Percentiles rank a stretch among this genome's conserved stretches.
These are phyloP conservation scores for Brachionus calyciflorus DNA, from an alignment of 1,140 invertebrate species.

Conservation along the genomic window DNA sequence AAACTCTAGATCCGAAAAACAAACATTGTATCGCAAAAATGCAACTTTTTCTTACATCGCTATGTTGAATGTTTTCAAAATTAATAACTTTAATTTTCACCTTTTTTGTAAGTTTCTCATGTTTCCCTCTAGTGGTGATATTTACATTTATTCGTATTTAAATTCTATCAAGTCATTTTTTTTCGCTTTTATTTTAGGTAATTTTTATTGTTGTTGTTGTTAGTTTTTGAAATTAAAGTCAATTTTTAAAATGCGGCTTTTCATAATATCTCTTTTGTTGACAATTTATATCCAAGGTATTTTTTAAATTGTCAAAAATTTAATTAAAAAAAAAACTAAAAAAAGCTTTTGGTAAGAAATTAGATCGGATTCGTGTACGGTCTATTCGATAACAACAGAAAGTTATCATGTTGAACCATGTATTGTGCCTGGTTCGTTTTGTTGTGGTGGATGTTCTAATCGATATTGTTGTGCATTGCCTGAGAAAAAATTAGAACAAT, in stretches of 20 bases:
- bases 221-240: not conserved
- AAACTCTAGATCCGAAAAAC: no score
- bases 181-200: no score
- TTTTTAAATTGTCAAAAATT: not conserved
- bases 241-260: not conserved
- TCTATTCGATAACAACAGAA: not conserved
- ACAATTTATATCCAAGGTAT: not conserved
- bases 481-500: not conserved
- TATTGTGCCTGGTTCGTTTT: slow-evolving; percentile 8
- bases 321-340: no score
- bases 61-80: no score
- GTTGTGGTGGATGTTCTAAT: not conserved
- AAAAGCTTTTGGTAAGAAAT: not conserved
- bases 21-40: no score
- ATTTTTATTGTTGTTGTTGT: no score
- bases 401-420: slow-evolving; percentile 3
- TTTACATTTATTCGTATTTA: no score
- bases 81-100: no score
- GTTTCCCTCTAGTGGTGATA: no score
- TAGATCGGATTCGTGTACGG: not conserved
- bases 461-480: not conserved
- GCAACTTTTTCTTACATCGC: no score
- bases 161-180: no score
- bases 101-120: no score
- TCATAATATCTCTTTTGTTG: not conserved